Evolutionary conservation across 2,113 vertebrate genomes (phyloP).

Genomic region (Macquaria australasica): DNA sequence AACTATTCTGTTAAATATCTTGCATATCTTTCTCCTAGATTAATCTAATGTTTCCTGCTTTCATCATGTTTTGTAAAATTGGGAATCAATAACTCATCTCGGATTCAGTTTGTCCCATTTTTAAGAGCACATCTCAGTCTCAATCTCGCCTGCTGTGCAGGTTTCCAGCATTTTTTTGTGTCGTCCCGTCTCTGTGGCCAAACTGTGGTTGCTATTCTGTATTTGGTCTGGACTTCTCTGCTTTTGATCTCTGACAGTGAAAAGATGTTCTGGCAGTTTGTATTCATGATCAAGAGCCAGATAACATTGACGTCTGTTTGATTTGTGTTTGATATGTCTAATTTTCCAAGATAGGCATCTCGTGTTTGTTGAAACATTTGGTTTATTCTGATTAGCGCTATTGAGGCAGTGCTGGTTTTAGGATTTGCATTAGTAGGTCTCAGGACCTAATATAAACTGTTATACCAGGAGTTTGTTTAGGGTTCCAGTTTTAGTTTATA

Average conservation of each 20-base stretch:
- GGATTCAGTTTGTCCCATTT: background rate
- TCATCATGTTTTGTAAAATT: background rate
- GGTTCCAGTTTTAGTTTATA: conserved; percentile 2
- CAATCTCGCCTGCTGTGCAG: background rate
- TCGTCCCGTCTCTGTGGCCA: conserved; percentile 12
- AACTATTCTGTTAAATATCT: background rate
- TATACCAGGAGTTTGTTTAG: conserved; percentile 3
- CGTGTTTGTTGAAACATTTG: conserved; percentile 24
- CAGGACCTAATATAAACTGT: background rate
- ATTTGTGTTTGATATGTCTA: conserved; percentile 43
- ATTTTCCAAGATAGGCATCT: conserved; percentile 52
- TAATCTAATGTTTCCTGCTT: background rate
- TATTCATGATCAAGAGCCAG: conserved; percentile 37
- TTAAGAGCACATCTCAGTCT: background rate
- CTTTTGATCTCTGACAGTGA: conserved; percentile 49
- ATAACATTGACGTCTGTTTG: conserved; percentile 48
- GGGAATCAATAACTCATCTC: background rate
- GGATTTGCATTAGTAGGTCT: conserved; percentile 31
- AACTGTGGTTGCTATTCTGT: conserved; percentile 39
- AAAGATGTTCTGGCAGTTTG: conserved; percentile 43
- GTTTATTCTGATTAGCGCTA: conserved; percentile 41
- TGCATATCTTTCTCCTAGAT: background rate
- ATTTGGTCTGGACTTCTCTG: conserved; percentile 40
- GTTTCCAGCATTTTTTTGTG: conserved; percentile 7
- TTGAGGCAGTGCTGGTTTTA: conserved; percentile 20